Conservation (phyloP, 1,140 invertebrate species). For the Paralvinella palmiformis region DNA sequence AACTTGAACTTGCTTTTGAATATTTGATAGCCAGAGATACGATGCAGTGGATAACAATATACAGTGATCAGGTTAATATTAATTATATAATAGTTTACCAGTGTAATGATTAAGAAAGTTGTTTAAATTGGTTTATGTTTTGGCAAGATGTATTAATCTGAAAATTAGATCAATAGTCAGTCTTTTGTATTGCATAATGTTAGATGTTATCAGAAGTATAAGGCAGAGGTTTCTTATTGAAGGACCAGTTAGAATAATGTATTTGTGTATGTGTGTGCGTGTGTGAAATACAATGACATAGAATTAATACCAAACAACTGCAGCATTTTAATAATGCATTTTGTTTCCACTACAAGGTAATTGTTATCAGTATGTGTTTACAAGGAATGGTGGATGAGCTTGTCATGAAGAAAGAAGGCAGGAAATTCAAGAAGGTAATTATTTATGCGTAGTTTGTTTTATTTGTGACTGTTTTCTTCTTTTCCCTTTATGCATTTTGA, state of each 20-base stretch:
- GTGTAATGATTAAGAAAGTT: not conserved
- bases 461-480: not conserved
- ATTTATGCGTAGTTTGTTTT: not conserved
- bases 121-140: not conserved
- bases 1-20: slow-evolving; percentile 85
- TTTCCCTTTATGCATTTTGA: not conserved
- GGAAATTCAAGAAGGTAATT: slow-evolving; percentile 43
- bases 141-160: slow-evolving; percentile 1
- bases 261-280: too few relatives aligned
- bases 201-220: too few relatives aligned
- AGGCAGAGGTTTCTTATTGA: too few relatives aligned
- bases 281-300: too few relatives aligned
- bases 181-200: not conserved
- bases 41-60: slow-evolving; percentile 85
- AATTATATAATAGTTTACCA: not conserved
- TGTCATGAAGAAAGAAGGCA: slow-evolving; percentile 69
- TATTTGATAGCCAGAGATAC: slow-evolving; percentile 89
- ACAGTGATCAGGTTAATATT: slow-evolving; percentile 66
- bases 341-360: too few relatives aligned
- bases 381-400: slow-evolving; percentile 93
- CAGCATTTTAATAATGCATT: too few relatives aligned
- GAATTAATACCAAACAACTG: too few relatives aligned
- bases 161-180: not conserved
- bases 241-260: too few relatives aligned
- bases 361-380: slow-evolving; percentile 88